Percentiles rank a stretch among this genome's conserved stretches.
phyloP scores from a whole-genome alignment of 2,113 vertebrate species.

The Puntigrus tetrazona region DNA sequence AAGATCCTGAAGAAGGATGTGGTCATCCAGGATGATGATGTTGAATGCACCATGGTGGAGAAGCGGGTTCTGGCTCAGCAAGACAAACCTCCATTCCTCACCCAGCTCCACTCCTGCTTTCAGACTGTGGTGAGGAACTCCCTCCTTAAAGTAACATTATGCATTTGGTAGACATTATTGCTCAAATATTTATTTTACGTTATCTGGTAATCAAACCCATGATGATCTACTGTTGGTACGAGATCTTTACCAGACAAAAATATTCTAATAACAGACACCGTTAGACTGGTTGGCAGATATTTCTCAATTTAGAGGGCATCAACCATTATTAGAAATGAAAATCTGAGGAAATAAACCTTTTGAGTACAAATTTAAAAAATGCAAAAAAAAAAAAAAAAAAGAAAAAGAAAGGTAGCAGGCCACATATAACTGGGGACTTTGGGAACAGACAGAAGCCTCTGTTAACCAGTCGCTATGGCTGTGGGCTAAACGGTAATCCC shows the following conservation, averaged over 20 bases:
- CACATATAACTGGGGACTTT: not conserved
- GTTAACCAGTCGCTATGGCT: not conserved
- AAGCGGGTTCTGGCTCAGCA: slow-evolving; percentile 14
- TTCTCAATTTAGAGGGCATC: too few relatives aligned
- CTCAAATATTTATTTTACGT: not conserved
- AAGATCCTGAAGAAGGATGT: slow-evolving; percentile 30
- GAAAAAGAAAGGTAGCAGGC: not conserved
- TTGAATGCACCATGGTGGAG: slow-evolving; percentile 25
- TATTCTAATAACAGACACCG: too few relatives aligned
- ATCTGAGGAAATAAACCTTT: not conserved
- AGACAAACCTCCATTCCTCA: slow-evolving; percentile 24
- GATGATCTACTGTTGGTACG: too few relatives aligned
- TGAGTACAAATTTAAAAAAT: not conserved
- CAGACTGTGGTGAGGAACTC: slow-evolving; percentile 74
- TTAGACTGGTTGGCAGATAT: too few relatives aligned
- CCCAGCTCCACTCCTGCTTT: slow-evolving; percentile 12
- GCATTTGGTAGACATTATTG: slow-evolving; percentile 81
- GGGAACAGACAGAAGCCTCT: not conserved
- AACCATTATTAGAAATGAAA: not conserved
- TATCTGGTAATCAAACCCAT: not conserved
- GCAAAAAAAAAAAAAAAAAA: not conserved
- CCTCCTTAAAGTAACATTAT: slow-evolving; percentile 89
- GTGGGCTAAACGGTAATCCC: not conserved
- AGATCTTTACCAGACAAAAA: too few relatives aligned
- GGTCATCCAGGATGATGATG: slow-evolving; percentile 28